Percentiles rank a stretch among this genome's conserved stretches.
These are phyloP conservation scores for Plusia festucae DNA, from an alignment of 2,888 invertebrate genomes.

Conservation along the genomic window DNA sequence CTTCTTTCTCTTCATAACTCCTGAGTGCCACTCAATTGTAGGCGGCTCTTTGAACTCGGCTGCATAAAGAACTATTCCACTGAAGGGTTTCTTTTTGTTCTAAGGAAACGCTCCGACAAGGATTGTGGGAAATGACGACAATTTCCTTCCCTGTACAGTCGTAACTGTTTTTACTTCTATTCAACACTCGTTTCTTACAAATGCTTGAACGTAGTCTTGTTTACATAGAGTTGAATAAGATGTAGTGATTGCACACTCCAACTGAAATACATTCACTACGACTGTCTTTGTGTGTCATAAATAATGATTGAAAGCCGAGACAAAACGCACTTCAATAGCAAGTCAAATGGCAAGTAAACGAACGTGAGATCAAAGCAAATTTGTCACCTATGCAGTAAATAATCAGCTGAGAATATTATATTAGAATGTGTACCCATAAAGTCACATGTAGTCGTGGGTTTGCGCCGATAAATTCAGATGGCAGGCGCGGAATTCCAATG, in stretches of 20 bases:
- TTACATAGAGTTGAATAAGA: constrained; percentile 46
- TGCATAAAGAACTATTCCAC: constrained; percentile 67
- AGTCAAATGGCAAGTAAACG: neutral
- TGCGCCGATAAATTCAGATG: constrained; percentile 68
- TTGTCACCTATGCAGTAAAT: constrained; percentile 30
- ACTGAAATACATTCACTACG: constrained; percentile 27
- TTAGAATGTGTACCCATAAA: constrained; percentile 37
- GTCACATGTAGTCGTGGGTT: constrained; percentile 39
- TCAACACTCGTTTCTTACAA: constrained; percentile 55
- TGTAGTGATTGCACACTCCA: constrained; percentile 27
- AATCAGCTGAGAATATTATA: constrained; percentile 11
- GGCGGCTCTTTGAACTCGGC: constrained; percentile 70
- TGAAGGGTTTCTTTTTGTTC: constrained; percentile 61
- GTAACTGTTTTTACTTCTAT: constrained; percentile 62
- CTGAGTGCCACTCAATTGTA: constrained; percentile 65
- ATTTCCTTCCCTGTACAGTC: constrained; percentile 63
- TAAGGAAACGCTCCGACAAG: constrained; percentile 62
- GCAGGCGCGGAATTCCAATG: constrained; percentile 72
- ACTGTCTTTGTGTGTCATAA: constrained; percentile 19
- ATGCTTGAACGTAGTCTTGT: constrained; percentile 42
- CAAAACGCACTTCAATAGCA: neutral
- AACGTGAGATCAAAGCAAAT: constrained; percentile 23
- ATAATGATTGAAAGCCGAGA: constrained; percentile 11
- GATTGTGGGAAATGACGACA: constrained; percentile 73
- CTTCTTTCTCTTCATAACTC: constrained; percentile 62